Evolutionary conservation across 2,797 vertebrate genomes (phyloP).

Genomic region (Arnoldichthys spilopterus): DNA sequence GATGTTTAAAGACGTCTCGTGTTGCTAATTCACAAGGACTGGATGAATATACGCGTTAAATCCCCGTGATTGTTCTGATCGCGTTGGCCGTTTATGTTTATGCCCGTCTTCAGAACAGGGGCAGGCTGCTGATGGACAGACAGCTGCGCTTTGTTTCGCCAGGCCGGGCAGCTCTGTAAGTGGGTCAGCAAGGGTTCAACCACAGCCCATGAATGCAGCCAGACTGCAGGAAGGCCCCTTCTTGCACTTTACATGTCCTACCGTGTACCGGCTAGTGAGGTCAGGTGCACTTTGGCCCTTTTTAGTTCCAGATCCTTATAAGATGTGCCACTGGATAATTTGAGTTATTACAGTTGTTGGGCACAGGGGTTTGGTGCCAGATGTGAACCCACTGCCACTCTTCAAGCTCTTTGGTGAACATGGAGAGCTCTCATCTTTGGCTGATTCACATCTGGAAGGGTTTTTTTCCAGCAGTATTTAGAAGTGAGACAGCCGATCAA

Average conservation of each 20-base stretch:
- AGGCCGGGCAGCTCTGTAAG: constrained; percentile 69
- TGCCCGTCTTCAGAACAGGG: constrained; percentile 52
- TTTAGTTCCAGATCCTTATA: too few species aligned
- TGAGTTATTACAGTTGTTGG: too few species aligned
- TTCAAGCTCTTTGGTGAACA: too few species aligned
- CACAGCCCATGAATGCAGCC: constrained; percentile 48
- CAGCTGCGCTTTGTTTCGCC: constrained; percentile 76
- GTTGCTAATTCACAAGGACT: constrained; percentile 2
- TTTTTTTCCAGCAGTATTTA: too few species aligned
- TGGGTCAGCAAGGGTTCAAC: constrained; percentile 73
- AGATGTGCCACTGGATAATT: too few species aligned
- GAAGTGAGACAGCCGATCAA: too few species aligned
- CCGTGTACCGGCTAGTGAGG: neutral
- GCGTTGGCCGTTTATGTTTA: constrained; percentile 52
- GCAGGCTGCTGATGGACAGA: constrained; percentile 67
- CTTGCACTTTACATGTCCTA: constrained; percentile 37
- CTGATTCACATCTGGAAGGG: too few species aligned
- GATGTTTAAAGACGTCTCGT: neutral
- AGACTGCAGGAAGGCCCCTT: constrained; percentile 12
- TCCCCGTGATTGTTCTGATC: constrained; percentile 30
- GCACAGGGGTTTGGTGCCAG: too few species aligned
- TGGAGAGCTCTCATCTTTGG: too few species aligned
- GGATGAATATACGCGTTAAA: neutral
- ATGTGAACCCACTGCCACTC: too few species aligned
- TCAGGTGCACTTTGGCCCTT: neutral